A percentile compares a stretch with the other conserved stretches of the same genome.
These are phyloP conservation scores for Potamilus streckersoni DNA, from an alignment of 1,140 invertebrate genomes.

Conservation along the genomic window DNA sequence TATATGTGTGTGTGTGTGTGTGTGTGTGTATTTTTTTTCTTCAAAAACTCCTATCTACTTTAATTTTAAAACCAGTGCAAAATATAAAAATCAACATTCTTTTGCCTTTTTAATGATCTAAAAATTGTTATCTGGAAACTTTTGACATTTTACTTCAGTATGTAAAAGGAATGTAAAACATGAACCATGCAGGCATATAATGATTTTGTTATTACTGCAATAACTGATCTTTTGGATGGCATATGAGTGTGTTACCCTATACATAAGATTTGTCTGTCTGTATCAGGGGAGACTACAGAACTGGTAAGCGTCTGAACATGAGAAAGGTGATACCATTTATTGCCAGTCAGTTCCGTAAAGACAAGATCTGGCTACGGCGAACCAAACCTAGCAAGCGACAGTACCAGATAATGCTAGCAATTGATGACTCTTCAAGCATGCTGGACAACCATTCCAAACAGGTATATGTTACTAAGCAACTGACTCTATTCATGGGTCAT, in stretches of 20 bases:
- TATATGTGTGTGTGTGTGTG: too few species aligned
- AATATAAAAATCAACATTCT: too few species aligned
- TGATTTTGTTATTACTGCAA: not conserved
- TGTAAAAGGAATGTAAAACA: not conserved
- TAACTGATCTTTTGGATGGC: not conserved
- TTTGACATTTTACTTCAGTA: not conserved
- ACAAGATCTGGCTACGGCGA: conserved; percentile 97
- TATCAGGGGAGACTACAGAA: conserved; percentile 90
- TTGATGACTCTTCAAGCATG: conserved; percentile 93
- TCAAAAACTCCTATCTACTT: too few species aligned
- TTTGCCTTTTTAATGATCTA: too few species aligned
- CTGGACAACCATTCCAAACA: conserved; percentile 70
- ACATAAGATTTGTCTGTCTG: conserved; percentile 10
- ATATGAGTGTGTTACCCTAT: not conserved
- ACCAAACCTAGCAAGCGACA: conserved; percentile 96
- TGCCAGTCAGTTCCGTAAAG: conserved; percentile 98
- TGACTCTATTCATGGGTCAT: too few species aligned
- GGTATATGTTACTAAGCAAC: conserved; percentile 33
- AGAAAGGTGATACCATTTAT: conserved; percentile 97
- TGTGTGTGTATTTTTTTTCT: too few species aligned
- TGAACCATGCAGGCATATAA: not conserved
- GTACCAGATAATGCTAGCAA: conserved; percentile 93
- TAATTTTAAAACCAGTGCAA: too few species aligned
- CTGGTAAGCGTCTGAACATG: conserved; percentile 98
- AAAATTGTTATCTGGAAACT: not conserved